Evolutionary conservation across 2,797 vertebrate species (phyloP), one percentile per base, ranked within the genome.

Genomic region (Neosilurus mollespiculum): DNA sequence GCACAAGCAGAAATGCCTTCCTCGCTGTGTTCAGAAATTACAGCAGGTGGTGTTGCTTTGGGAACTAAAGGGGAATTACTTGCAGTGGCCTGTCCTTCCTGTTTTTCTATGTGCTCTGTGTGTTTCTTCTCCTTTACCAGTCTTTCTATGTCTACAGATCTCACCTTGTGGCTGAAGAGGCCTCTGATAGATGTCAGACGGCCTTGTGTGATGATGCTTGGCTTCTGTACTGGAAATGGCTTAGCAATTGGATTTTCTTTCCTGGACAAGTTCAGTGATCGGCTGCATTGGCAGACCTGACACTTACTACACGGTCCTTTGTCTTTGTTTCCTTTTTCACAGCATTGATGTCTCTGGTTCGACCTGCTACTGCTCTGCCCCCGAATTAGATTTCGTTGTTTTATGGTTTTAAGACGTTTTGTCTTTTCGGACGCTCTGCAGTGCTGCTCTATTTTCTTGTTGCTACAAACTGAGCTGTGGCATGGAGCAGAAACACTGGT

Each of bases 101-200:
- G 87, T 53, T 88, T 78, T 72, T 86, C 84, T 64, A 14, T 70
- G 18, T 75, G 73, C 22, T 67, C 65, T 12, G 81, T 87, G 58
- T 18, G 71, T 67, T 89, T 92, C 77, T 80, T 85, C 70, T 92
- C 87, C 77, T 89, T 93, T 83, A 96, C 88, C 62, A 97, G 84
- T 26, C 96, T 95, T 70, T 94, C 93, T 81, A 98, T 95, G n/a
- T 97, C 91, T 20, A 95, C 81, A 9, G 96, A 98, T 87, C 96
- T 97, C 82, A 98, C 95, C 77, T 97, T 94, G 26, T 94, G 94
- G 86, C 94, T 96, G 87, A 98, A 98, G 53, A 97, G 93, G 54
- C 96, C 96, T 10, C 93, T 90, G 85, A 96, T 96, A 51, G 94
- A 94, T 16, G 92, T 95, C 61, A 98, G 92, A 11, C 97, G 95